Percentiles rank a stretch among this genome's conserved stretches.
Evolutionary conservation across 2,888 invertebrate genomes (phyloP).

Genomic region (Xestia sexstrigata): DNA sequence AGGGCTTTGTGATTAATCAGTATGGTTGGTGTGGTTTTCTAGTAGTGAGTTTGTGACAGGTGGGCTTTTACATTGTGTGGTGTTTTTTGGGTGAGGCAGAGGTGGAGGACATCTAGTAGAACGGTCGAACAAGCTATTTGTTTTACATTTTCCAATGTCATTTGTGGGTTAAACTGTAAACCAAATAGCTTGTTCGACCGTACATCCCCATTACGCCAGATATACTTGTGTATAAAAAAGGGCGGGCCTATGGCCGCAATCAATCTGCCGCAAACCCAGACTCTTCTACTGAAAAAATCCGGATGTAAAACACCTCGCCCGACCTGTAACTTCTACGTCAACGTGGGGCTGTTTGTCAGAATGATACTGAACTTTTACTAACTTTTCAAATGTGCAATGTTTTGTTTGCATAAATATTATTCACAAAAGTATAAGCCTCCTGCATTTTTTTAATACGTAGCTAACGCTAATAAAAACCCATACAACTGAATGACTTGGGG

Average conservation of each 20-base stretch:
- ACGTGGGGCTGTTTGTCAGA: not conserved
- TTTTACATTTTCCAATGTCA: too few relatives aligned
- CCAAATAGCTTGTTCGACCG: too few relatives aligned
- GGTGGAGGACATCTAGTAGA: too few relatives aligned
- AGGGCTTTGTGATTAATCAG: slow-evolving; percentile 17
- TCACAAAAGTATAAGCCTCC: not conserved
- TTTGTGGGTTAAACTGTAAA: too few relatives aligned
- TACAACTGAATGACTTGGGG: not conserved
- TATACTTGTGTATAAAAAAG: not conserved
- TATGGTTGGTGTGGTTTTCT: not conserved
- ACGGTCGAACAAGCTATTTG: too few relatives aligned
- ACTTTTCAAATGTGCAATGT: not conserved
- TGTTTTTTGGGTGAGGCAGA: not conserved
- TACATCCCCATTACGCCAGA: not conserved
- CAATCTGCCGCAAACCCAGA: not conserved
- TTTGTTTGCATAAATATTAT: not conserved
- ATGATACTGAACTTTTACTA: not conserved
- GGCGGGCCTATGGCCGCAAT: not conserved
- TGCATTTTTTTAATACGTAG: not conserved
- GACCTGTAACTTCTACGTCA: not conserved
- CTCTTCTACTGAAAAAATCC: not conserved
- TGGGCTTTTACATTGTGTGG: too few relatives aligned
- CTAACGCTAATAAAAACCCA: not conserved
- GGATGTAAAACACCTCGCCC: not conserved
- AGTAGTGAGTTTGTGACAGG: not conserved